phyloP scores from a whole-genome alignment of 2,888 invertebrate species.

The Nectonema munidae region DNA sequence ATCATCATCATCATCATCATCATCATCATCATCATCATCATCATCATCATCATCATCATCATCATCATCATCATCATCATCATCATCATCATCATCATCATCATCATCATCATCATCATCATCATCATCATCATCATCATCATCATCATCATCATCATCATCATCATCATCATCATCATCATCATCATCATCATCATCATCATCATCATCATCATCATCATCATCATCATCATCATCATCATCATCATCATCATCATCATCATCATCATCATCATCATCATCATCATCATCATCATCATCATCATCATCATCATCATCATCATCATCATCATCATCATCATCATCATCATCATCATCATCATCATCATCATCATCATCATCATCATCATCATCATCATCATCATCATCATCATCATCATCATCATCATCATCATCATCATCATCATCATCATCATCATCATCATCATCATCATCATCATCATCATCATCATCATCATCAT shows the following conservation, averaged over 20 bases:
- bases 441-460: slow-evolving; percentile 5
- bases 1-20: slow-evolving; percentile 5
- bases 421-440: slow-evolving; percentile 16
- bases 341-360: slow-evolving; percentile 16
- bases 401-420: slow-evolving; percentile 5
- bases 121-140: slow-evolving; percentile 5
- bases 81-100: slow-evolving; percentile 16
- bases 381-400: slow-evolving; percentile 5
- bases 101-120: slow-evolving; percentile 5
- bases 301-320: slow-evolving; percentile 5
- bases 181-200: slow-evolving; percentile 5
- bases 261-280: slow-evolving; percentile 6
- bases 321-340: slow-evolving; percentile 11
- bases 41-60: slow-evolving; percentile 11
- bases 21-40: slow-evolving; percentile 5
- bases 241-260: slow-evolving; percentile 16
- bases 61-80: slow-evolving; percentile 6
- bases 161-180: slow-evolving; percentile 16
- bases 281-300: slow-evolving; percentile 5
- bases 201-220: slow-evolving; percentile 5
- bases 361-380: slow-evolving; percentile 5
- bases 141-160: slow-evolving; percentile 5
- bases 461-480: slow-evolving; percentile 5
- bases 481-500: slow-evolving; percentile 5
- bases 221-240: slow-evolving; percentile 5